Evolutionary conservation across 2,888 invertebrate genomes (phyloP), one percentile per base, ranked within the genome.

Genomic region (Uropetala carovei): DNA sequence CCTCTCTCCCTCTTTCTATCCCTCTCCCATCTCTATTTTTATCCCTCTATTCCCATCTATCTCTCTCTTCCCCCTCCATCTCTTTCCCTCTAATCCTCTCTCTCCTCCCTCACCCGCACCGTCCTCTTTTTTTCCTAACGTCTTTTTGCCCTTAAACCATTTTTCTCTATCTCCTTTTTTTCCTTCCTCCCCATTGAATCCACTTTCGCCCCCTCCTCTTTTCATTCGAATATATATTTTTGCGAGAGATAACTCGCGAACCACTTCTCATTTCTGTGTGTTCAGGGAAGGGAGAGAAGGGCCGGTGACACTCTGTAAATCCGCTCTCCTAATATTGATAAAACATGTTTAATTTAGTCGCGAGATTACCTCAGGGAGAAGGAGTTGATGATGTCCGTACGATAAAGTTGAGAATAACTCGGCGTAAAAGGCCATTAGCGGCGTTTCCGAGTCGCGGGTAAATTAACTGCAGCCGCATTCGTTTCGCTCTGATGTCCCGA

Each of bases 391-490:
- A 43, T 43, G 5, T 43, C 43, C 68, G 68, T 13, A 13, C 11
- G 75, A 75, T 68, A 22, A 22, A 68, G 68, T n/a, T n/a, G 68
- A 68, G 22, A 68, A 43, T 43, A 43, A 43, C 43, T 3, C 43
- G n/a, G 68, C 68, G 75, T 75, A 75, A 75, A 75, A 75, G 75
- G 22, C 75, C 22, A 75, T 75, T 75, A 75, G 75, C 27, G 27
- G 4, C 8, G 22, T 75, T n/a, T 22, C 68, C 9, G 18, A 22
- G 22, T 75, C 75, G 18, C 18, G 64, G 64, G 14, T 27, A 75
- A 75, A 75, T 75, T 75, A 75, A 75, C 75, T 27, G 75, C 22
- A 13, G 75, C 22, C 27, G 22, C 27, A 27, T 75, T 27, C 75
- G 75, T 27, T 75, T 27, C 68, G 22, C n/a, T n/a, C 68, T 68